Conservation (phyloP, 2,797 vertebrate genomes). For the Liparis tanakae region DNA sequence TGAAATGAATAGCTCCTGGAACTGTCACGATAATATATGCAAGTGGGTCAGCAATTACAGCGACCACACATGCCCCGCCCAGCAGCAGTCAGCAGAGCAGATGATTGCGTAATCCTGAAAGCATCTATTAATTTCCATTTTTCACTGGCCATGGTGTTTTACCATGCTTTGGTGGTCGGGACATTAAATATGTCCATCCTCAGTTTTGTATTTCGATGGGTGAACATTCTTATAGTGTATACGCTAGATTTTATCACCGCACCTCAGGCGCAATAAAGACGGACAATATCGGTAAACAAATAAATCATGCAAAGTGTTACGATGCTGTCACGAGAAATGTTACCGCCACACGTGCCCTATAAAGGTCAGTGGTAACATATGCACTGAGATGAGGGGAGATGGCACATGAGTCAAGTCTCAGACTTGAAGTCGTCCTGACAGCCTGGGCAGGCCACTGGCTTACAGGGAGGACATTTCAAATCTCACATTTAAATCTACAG, state of each 20-base stretch:
- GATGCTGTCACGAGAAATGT: slow-evolving; percentile 55
- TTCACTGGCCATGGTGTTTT: slow-evolving; percentile 17
- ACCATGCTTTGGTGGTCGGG: not conserved
- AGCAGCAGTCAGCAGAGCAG: slow-evolving; percentile 26
- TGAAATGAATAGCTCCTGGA: slow-evolving; percentile 21
- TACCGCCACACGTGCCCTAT: slow-evolving; percentile 41
- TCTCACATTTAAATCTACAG: slow-evolving; percentile 56
- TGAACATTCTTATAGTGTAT: not conserved
- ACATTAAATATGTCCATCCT: not conserved
- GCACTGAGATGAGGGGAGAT: slow-evolving; percentile 52
- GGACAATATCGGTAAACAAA: slow-evolving; percentile 28
- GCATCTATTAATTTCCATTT: slow-evolving; percentile 29
- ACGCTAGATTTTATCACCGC: slow-evolving; percentile 13
- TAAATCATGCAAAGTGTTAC: slow-evolving; percentile 56
- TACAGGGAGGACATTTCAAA: slow-evolving; percentile 39
- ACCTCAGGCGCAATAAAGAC: not conserved
- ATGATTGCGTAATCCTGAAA: slow-evolving; percentile 38
- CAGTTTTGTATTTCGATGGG: slow-evolving; percentile 14
- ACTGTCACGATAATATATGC: slow-evolving; percentile 25
- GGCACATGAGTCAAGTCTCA: slow-evolving; percentile 46
- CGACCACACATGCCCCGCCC: slow-evolving; percentile 16
- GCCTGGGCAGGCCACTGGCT: slow-evolving; percentile 39
- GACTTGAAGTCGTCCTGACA: slow-evolving; percentile 55
- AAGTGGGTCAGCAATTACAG: slow-evolving; percentile 40
- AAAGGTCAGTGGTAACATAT: slow-evolving; percentile 68